phyloP scores from a whole-genome alignment of 2,888 invertebrate genomes.

The Lasioglossum figueresi region DNA sequence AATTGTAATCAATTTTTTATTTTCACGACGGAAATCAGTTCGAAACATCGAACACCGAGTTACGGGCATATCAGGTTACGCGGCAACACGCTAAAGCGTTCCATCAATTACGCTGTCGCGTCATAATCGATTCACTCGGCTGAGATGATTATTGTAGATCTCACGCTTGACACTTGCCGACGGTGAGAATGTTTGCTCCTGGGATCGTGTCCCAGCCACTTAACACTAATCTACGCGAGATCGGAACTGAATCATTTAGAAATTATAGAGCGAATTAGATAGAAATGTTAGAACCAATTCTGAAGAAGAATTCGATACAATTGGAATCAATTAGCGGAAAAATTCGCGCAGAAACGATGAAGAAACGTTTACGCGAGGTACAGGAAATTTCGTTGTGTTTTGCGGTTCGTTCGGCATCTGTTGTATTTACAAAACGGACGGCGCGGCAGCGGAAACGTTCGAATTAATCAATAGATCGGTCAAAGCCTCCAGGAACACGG shows the following conservation, averaged over 20 bases:
- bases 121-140: neutral
- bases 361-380: too few species aligned
- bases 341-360: too few species aligned
- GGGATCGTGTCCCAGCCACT: slow-evolving; percentile 4
- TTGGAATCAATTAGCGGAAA: too few species aligned
- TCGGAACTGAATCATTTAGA: neutral
- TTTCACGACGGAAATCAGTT: too few species aligned
- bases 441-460: neutral
- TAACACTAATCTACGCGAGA: neutral
- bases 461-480: neutral
- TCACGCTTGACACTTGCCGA: neutral
- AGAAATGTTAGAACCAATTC: neutral
- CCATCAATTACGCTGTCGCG: neutral
- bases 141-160: neutral
- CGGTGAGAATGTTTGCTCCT: neutral
- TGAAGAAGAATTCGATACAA: neutral
- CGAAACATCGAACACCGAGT: too few species aligned
- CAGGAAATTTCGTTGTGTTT: too few species aligned
- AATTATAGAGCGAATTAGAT: neutral
- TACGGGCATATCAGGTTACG: neutral
- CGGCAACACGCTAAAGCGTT: neutral
- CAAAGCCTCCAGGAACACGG: neutral
- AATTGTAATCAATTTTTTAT: neutral
- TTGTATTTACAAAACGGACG: neutral
- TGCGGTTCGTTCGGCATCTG: neutral